Evolutionary conservation across 2,113 vertebrate genomes (phyloP).

Genomic region (Spermophilus dauricus): DNA sequence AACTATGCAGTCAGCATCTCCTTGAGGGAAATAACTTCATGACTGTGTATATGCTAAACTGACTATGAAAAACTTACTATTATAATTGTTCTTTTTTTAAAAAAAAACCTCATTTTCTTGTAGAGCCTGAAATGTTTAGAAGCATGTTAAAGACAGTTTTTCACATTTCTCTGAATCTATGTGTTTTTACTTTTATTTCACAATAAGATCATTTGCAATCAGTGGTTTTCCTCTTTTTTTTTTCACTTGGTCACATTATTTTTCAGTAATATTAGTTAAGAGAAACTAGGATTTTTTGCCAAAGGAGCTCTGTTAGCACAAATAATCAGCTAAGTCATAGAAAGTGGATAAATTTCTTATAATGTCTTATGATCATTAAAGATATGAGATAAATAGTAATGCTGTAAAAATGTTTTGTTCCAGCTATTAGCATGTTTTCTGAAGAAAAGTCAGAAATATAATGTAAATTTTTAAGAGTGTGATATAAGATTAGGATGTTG

Average conservation of each 20-base stretch:
- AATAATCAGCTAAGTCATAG: not conserved
- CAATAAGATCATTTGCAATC: not conserved
- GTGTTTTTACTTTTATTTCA: not conserved
- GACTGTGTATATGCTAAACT: not conserved
- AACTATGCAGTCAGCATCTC: not conserved
- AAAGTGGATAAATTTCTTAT: not conserved
- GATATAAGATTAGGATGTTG: not conserved
- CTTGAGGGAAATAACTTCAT: not conserved
- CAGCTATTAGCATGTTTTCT: not conserved
- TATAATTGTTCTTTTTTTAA: not conserved
- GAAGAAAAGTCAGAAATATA: not conserved
- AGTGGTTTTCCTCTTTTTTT: accelerated
- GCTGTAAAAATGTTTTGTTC: not conserved
- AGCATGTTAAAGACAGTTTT: not conserved
- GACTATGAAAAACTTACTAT: too few relatives aligned
- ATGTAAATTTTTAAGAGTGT: not conserved
- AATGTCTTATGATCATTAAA: not conserved
- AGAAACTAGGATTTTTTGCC: not conserved
- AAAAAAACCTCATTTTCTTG: not conserved
- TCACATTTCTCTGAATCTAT: not conserved
- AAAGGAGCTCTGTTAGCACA: not conserved
- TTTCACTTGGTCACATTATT: not conserved
- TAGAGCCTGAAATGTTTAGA: not conserved
- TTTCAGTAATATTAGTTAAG: not conserved
- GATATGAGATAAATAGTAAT: not conserved